Evolutionary conservation across 2,113 vertebrate species (phyloP).

Genomic region (Synchiropus splendidus): DNA sequence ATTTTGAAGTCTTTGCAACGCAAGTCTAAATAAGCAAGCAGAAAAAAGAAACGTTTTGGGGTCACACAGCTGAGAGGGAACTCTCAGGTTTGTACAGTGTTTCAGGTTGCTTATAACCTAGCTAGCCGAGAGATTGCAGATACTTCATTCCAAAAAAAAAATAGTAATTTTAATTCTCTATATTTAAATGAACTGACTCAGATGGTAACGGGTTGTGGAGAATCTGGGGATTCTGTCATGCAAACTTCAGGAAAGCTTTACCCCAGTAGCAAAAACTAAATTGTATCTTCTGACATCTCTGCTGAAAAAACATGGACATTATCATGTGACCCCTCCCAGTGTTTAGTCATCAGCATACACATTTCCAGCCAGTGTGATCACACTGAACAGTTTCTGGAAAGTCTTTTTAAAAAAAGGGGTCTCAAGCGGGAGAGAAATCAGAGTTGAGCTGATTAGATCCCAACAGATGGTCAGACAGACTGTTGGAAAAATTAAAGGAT

Average conservation of each 20-base stretch:
- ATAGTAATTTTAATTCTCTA: too few species aligned
- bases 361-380: too few species aligned
- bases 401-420: slow-evolving; percentile 16
- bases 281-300: too few species aligned
- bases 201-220: too few species aligned
- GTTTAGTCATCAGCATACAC: slow-evolving; percentile 36
- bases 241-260: too few species aligned
- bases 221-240: too few species aligned
- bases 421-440: slow-evolving; percentile 3
- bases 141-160: too few species aligned
- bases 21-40: slow-evolving; percentile 51
- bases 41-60: slow-evolving; percentile 22
- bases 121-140: too few species aligned
- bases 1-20: slow-evolving; percentile 39
- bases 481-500: slow-evolving; percentile 39
- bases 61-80: slow-evolving; percentile 56
- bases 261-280: too few species aligned
- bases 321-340: not conserved
- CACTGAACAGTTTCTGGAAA: slow-evolving; percentile 2
- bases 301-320: too few species aligned
- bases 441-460: slow-evolving; percentile 20
- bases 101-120: slow-evolving; percentile 51
- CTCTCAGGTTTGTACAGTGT: slow-evolving; percentile 46
- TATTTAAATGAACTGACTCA: too few species aligned
- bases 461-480: slow-evolving; percentile 60